Evolutionary conservation across 2,797 vertebrate genomes (phyloP).

Genomic region (Pogonophryne albipinna): DNA sequence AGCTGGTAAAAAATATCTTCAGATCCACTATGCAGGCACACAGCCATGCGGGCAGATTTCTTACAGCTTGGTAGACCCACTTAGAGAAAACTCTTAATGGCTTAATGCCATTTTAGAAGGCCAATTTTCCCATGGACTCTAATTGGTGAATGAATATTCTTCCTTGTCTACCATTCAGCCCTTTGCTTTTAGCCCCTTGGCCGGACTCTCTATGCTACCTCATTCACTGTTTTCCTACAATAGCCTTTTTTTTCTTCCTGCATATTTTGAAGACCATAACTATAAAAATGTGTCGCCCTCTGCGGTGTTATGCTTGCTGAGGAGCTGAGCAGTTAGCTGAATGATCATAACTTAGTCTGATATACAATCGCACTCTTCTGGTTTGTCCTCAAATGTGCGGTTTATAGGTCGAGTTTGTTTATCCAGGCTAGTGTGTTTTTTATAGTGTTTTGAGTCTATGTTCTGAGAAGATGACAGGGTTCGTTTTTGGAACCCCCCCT

Average conservation of each 20-base stretch:
- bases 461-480: conserved; percentile 15
- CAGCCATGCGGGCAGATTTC: conserved; percentile 55
- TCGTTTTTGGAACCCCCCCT: conserved; percentile 28
- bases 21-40: conserved; percentile 46
- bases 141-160: conserved; percentile 63
- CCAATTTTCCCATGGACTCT: conserved; percentile 59
- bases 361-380: conserved; percentile 10
- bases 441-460: conserved; percentile 16
- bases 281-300: conserved; percentile 43
- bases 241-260: conserved; percentile 37
- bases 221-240: conserved; percentile 40
- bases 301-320: conserved; percentile 29
- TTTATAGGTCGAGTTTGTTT: conserved; percentile 37
- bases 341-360: conserved; percentile 50
- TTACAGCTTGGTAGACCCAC: conserved; percentile 59
- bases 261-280: conserved; percentile 54
- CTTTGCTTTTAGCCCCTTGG: conserved; percentile 49
- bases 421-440: conserved; percentile 7
- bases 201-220: conserved; percentile 32
- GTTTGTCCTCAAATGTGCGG: conserved; percentile 19
- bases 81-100: conserved; percentile 59
- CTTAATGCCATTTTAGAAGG: conserved; percentile 54
- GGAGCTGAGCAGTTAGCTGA: conserved; percentile 37
- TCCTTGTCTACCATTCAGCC: conserved; percentile 40
- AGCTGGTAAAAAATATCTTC: conserved; percentile 64